Base-by-base conservation (phyloP, 2,888 invertebrate genomes). In the Melanostoma mellinum region DNA sequence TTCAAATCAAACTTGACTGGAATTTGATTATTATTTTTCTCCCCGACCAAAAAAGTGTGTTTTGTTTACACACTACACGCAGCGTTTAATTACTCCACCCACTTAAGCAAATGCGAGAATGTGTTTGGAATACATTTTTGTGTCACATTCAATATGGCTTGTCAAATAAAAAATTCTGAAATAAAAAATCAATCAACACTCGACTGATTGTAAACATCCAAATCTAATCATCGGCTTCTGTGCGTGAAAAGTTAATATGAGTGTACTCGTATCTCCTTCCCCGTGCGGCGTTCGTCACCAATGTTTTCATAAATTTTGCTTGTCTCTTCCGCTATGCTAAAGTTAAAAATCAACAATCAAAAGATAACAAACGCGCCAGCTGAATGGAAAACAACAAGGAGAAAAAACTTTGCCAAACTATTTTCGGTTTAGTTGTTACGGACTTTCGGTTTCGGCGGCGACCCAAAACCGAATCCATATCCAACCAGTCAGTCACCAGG, bases 1-100 rank as follows among this genome's bases (percentile, higher is more conserved):
- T 81, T 76, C 76, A 40, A 44, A 60, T 38, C 36, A 55, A 55
- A 68, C 75, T 75, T 44, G 63, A 60, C 56, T 80, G 30, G 69
- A 71, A 63, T 73, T 67, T 10, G 40, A 73, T 73, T 73, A 63
- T 63, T 63, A 63, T 63, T 63, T 50, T 50, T 32, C n/a, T 38
- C 5, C 50, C n/a, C 9, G n/a, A 50, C 20, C 9, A 42, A 42
- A 58, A 38, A 63, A 48, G 38, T 63, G 46, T 63, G 63, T 63
- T 63, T 63, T 63, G 63, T 63, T 63, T 63, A 63, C 63, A 50
- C 63, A 63, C 50, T 50, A 61, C 10, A 63, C 32, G 50, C 38
- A 50, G 36, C 2, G 36, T 6, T 50, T 30, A 48, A 38, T 52
- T 2, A 38, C 36, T n/a, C 36, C 61, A 63, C 48, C 61, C 61